Evolutionary conservation across 2,888 invertebrate genomes (phyloP).

Genomic region (Adineta ricciae): DNA sequence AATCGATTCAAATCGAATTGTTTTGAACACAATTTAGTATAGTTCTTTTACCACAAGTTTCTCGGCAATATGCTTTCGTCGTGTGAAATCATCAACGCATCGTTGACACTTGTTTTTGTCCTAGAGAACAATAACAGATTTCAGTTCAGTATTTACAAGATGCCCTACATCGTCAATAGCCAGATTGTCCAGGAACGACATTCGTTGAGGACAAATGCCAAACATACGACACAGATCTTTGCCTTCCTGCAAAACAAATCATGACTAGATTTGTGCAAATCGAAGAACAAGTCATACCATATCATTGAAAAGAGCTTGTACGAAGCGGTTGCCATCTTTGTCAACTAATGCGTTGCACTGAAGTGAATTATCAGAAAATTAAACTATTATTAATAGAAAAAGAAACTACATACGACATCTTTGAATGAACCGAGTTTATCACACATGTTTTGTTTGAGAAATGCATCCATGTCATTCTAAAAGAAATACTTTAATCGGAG

Average conservation of each 20-base stretch:
- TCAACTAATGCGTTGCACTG: neutral
- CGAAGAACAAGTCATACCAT: neutral
- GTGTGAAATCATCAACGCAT: neutral
- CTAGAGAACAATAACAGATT: neutral
- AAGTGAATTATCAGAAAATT: neutral
- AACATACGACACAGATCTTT: neutral
- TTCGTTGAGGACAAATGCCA: neutral
- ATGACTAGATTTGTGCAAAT: neutral
- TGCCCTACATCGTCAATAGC: neutral
- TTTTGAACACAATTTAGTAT: neutral
- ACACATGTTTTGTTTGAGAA: neutral
- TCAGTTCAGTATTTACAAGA: neutral
- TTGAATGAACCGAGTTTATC: neutral
- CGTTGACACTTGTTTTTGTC: slow-evolving; percentile 19
- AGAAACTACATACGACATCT: neutral
- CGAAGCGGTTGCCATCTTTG: neutral
- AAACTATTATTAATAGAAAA: neutral
- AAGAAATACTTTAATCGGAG: neutral
- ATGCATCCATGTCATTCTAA: neutral
- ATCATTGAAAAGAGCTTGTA: neutral
- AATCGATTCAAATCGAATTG: neutral
- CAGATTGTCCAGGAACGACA: neutral
- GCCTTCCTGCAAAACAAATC: neutral
- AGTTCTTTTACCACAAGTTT: neutral
- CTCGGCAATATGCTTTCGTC: slow-evolving; percentile 15